Evolutionary conservation across 1,140 invertebrate genomes (phyloP).

Genomic region (Caenorhabditis inopinata): DNA sequence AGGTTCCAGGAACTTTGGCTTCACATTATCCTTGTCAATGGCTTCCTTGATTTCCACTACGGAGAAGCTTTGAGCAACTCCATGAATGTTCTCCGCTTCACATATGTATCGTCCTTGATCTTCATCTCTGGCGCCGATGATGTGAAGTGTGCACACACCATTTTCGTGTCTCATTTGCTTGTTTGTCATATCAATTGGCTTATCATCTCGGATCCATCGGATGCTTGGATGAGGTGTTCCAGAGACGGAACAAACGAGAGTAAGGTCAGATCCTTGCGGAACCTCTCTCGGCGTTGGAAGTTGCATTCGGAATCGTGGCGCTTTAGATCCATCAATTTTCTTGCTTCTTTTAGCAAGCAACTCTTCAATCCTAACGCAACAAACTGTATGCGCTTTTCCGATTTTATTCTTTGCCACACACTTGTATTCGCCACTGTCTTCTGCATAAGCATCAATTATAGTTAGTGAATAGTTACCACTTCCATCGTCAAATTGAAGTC

Average conservation of each 20-base stretch:
- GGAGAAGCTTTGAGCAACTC: conserved; percentile 50
- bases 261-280: conserved; percentile 53
- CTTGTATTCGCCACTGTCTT: conserved; percentile 86
- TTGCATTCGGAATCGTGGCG: conserved; percentile 56
- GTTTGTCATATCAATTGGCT: conserved; percentile 41
- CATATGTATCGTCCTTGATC: conserved; percentile 57
- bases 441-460: conserved; percentile 82
- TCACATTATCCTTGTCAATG: conserved; percentile 40
- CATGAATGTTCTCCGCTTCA: conserved; percentile 53
- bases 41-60: conserved; percentile 53
- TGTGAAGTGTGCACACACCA: conserved; percentile 55
- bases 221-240: conserved; percentile 56
- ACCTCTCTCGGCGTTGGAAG: conserved; percentile 53
- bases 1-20: conserved; percentile 56
- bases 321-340: conserved; percentile 46
- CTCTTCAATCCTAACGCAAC: conserved; percentile 40
- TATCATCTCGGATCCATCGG: conserved; percentile 55
- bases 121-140: conserved; percentile 41
- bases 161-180: conserved; percentile 54
- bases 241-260: conserved; percentile 58
- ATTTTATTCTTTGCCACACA: conserved; percentile 65
- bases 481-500: conserved; percentile 51
- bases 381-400: conserved; percentile 39
- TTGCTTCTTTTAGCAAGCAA: conserved; percentile 16
- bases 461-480: conserved; percentile 45